Evolutionary conservation across 2,888 invertebrate genomes (phyloP).

Genomic region (Trachelus stipa): DNA sequence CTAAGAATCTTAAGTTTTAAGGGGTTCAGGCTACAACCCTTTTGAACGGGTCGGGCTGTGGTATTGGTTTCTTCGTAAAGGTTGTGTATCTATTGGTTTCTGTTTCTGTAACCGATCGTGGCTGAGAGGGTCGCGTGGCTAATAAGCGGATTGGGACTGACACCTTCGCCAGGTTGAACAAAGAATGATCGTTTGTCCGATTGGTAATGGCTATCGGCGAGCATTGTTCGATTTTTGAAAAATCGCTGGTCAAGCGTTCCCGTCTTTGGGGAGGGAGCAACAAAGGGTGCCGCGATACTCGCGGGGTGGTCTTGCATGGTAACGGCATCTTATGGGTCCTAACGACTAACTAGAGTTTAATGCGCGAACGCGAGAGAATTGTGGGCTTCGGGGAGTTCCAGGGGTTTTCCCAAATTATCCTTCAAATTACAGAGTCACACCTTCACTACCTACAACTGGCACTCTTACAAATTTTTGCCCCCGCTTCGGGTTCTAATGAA

Average conservation of each 20-base stretch:
- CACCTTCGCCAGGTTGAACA: constrained; percentile 36
- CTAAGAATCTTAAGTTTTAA: background rate
- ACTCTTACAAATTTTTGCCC: background rate
- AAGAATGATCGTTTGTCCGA: constrained; percentile 56
- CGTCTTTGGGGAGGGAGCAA: constrained; percentile 18
- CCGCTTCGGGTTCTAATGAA: background rate
- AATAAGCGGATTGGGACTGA: constrained; percentile 35
- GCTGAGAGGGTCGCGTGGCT: constrained; percentile 43
- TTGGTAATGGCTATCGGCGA: constrained; percentile 56
- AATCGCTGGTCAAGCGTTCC: constrained; percentile 39
- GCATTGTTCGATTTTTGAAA: constrained; percentile 50
- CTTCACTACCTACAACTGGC: background rate
- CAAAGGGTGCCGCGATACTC: constrained; percentile 31
- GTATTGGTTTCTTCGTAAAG: background rate
- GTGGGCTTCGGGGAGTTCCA: constrained; percentile 27
- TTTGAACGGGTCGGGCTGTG: background rate
- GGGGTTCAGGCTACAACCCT: background rate
- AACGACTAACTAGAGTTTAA: constrained; percentile 52
- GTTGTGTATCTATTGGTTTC: background rate
- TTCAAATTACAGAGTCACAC: constrained; percentile 10
- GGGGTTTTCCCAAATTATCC: constrained; percentile 7
- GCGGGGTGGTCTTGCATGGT: constrained; percentile 7
- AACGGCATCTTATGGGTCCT: constrained; percentile 1
- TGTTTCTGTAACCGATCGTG: background rate
- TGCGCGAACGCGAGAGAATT: constrained; percentile 44